Percentiles rank a stretch among this genome's conserved stretches.
phyloP scores from a whole-genome alignment of 2,113 vertebrate genomes.

The Dromas ardeola region DNA sequence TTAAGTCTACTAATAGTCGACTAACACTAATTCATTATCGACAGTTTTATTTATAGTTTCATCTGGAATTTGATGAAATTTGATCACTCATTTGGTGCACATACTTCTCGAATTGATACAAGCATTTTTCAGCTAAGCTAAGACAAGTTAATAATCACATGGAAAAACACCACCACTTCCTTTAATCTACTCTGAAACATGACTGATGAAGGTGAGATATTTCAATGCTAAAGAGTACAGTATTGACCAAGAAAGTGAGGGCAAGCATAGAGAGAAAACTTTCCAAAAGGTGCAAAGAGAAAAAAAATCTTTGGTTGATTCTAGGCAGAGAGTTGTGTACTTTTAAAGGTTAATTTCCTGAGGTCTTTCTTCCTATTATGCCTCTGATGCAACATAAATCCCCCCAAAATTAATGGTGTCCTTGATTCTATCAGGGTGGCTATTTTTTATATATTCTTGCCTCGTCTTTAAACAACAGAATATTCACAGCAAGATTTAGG shows the following conservation, averaged over 20 bases:
- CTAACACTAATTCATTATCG: background rate
- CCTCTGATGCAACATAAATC: background rate
- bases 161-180: background rate
- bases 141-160: background rate
- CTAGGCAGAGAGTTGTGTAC: background rate
- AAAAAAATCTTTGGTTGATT: background rate
- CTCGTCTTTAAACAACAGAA: background rate
- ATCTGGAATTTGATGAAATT: background rate
- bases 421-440: background rate
- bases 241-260: background rate
- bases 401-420: background rate
- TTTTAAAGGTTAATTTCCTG: background rate
- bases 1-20: background rate
- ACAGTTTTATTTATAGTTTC: background rate
- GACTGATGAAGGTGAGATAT: background rate
- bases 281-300: background rate
- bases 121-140: background rate
- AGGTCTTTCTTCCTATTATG: background rate
- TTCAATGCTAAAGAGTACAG: background rate
- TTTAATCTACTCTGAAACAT: background rate
- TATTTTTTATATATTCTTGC: background rate
- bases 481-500: background rate
- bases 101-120: background rate
- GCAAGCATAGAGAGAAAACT: background rate
- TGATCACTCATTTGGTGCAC: background rate